phyloP scores from a whole-genome alignment of 2,888 invertebrate genomes.

The Apoderus coryli region DNA sequence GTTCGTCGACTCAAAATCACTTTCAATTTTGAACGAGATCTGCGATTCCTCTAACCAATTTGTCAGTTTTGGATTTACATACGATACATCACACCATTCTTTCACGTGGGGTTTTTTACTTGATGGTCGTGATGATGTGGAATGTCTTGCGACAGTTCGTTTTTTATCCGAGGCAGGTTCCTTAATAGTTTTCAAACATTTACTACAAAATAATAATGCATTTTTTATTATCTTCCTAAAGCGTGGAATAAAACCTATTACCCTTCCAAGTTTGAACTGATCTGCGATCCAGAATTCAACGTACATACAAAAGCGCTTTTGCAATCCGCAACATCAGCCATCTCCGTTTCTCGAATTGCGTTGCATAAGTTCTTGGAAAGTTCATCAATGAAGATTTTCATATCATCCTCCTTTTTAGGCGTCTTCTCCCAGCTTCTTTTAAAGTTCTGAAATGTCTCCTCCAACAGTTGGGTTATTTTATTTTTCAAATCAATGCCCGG shows the following conservation, averaged over 20 bases:
- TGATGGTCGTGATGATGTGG: no score
- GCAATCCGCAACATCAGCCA: background rate
- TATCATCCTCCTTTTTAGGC: conserved; percentile 13
- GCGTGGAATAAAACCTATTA: no score
- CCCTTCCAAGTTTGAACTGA: no score
- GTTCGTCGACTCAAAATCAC: no score
- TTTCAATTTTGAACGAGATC: conserved; percentile 18
- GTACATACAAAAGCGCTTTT: no score
- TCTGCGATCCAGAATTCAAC: no score
- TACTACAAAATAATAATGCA: no score
- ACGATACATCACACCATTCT: conserved; percentile 21
- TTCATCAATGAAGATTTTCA: conserved; percentile 13
- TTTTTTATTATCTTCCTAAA: no score
- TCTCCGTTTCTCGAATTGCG: background rate
- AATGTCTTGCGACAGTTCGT: no score
- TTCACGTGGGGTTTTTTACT: no score
- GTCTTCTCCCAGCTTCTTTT: conserved; percentile 16
- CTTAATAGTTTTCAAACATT: no score
- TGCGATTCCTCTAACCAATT: conserved; percentile 24
- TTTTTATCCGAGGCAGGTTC: no score
- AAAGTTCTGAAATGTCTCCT: conserved; percentile 21
- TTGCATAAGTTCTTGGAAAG: conserved; percentile 12
- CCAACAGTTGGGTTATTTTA: conserved; percentile 24
- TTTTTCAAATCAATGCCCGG: conserved; percentile 29
- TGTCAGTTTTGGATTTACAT: conserved; percentile 23